Evolutionary conservation across 2,797 vertebrate species (phyloP).

Genomic region (Oreortyx pictus): DNA sequence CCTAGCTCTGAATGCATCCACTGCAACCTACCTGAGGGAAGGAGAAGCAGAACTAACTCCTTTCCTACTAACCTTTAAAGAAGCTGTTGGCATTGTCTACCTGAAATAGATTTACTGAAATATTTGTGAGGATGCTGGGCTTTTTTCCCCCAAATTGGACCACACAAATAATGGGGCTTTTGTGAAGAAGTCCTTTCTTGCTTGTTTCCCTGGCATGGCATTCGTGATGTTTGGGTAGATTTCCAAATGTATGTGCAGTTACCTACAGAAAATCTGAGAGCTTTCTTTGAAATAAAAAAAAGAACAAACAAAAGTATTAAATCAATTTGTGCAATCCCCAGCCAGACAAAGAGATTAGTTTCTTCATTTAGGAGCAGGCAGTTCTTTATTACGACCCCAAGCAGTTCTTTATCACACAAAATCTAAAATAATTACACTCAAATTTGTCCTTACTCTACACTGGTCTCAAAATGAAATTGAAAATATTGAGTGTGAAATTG

Average conservation of each 20-base stretch:
- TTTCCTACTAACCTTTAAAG: neutral
- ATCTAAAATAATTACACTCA: constrained; percentile 74
- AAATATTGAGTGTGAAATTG: constrained; percentile 66
- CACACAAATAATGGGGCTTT: neutral
- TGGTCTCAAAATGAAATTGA: constrained; percentile 67
- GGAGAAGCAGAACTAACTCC: neutral
- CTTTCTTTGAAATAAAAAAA: constrained; percentile 12
- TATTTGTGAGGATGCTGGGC: neutral
- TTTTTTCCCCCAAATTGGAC: neutral
- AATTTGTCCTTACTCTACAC: constrained; percentile 64
- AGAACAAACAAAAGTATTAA: constrained; percentile 11
- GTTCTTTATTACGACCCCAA: constrained; percentile 67
- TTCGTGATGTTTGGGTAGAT: neutral
- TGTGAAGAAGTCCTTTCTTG: neutral
- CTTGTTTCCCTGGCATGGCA: neutral
- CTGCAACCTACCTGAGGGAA: neutral
- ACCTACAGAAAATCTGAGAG: neutral
- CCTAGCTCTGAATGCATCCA: neutral
- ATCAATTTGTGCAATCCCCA: constrained; percentile 62
- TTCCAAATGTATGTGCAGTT: neutral
- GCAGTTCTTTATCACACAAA: constrained; percentile 62
- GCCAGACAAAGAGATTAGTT: constrained; percentile 50
- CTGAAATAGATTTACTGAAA: neutral
- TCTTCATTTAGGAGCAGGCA: constrained; percentile 52
- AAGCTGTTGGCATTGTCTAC: neutral